phyloP scores from a whole-genome alignment of 2,113 vertebrate genomes.

The Cisticola juncidis region DNA sequence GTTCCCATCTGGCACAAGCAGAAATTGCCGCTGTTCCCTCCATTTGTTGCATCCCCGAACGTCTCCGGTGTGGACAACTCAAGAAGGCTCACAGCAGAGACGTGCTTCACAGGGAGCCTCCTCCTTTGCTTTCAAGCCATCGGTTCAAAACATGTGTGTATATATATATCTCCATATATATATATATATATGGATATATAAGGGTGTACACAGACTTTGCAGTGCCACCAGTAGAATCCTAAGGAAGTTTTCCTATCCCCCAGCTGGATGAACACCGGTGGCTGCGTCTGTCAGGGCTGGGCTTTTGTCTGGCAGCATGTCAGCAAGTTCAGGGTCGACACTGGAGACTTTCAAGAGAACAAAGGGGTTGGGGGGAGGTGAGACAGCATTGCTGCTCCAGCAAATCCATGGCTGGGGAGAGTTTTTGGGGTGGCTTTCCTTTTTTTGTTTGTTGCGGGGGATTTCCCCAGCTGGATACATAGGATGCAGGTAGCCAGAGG shows the following conservation, averaged over 20 bases:
- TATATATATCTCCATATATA: fast-evolving
- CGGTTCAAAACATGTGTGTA: not conserved
- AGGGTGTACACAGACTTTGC: not conserved
- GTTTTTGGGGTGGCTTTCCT: not conserved
- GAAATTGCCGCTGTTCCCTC: constrained; percentile 44
- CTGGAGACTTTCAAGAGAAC: not conserved
- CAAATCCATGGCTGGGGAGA: not conserved
- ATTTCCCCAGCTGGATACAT: fast-evolving
- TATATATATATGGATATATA: not conserved
- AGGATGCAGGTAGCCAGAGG: not conserved
- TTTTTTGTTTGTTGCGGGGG: not conserved
- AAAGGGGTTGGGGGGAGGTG: not conserved
- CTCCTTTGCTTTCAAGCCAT: not conserved
- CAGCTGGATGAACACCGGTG: not conserved
- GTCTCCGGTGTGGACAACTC: not conserved
- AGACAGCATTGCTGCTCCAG: not conserved
- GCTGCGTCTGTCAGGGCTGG: not conserved
- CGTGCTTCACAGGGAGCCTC: not conserved
- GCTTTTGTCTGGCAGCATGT: not conserved
- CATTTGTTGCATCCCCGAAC: not conserved
- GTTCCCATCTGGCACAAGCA: constrained; percentile 23
- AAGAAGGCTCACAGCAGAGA: not conserved
- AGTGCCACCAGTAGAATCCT: not conserved
- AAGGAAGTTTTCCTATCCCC: not conserved
- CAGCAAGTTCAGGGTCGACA: not conserved